Evolutionary conservation across 2,797 vertebrate species (phyloP), one percentile per base, ranked within the genome.

Genomic region (Rhincodon typus): DNA sequence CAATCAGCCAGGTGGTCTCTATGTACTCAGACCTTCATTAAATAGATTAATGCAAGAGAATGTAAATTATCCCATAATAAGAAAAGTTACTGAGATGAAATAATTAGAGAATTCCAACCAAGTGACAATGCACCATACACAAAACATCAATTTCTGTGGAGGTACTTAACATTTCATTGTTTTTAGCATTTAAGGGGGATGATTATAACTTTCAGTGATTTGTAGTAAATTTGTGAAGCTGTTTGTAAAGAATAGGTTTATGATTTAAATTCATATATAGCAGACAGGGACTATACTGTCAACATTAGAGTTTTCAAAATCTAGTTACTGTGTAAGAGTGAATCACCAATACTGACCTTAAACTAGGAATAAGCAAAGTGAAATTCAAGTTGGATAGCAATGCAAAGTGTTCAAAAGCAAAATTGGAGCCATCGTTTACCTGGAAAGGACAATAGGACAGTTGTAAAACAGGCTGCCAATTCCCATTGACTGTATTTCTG

Each of bases 41-140:
- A 95, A 50, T 57, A 95, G 70, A 95, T 95, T 95, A 50, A 17
- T 94, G 69, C 70, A 95, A 95, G 70, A 95, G 42, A 95, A 95
- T 95, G 94, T 74, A 53, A 94, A 94, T 94, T 30, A 95, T 95
- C 30, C 74, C 42, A 72, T 23, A 95, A 95, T 23, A 34, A 95
- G 46, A 57, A 50, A 74, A 95, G 94, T 77, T 95, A 57, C 30
- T 77, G 66, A 70, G 25, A 95, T 95, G 70, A 50, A 77, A 74
- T 95, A 34, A 77, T 95, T 53, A 95, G 94, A 30, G 42, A 72
- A 95, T 53, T 77, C 13, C 69, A 94, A 34, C 69, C 57, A 50
- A 77, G 46, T 77, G 70, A 72, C 70, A 77, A 77, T 74, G 42
- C 93, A 94, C 69, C 12, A 38, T 72, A 30, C 69, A 74, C 50